Percentiles rank a stretch among this genome's conserved stretches.
Conservation (phyloP, 2,888 invertebrate genomes). For the Agonum fuliginosum region DNA sequence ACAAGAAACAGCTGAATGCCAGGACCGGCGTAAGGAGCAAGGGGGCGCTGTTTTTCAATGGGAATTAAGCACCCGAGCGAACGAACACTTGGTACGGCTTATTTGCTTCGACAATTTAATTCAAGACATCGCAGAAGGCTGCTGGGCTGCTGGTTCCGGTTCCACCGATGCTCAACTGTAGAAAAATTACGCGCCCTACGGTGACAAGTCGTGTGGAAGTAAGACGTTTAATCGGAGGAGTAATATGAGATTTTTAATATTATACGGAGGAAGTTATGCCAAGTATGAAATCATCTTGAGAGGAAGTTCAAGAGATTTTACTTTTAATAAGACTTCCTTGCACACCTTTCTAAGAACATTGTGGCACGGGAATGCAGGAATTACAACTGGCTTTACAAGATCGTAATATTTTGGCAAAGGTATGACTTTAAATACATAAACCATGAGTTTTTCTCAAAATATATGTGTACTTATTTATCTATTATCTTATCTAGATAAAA, state of each 20-base stretch:
- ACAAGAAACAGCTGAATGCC: conserved; percentile 24
- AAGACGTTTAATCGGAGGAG: conserved; percentile 48
- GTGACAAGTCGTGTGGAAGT: conserved; percentile 34
- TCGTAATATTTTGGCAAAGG: too few species aligned
- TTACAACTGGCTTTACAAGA: too few species aligned
- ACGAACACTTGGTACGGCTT: conserved; percentile 49
- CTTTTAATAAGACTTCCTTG: conserved; percentile 25
- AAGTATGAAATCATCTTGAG: conserved; percentile 9
- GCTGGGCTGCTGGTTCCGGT: conserved; percentile 28
- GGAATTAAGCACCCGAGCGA: conserved; percentile 45
- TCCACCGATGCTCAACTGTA: conserved; percentile 28
- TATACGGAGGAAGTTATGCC: neutral
- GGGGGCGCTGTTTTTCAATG: conserved; percentile 40
- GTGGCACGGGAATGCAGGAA: too few species aligned
- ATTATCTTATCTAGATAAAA: too few species aligned
- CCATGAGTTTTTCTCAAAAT: too few species aligned
- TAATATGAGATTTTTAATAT: conserved; percentile 44
- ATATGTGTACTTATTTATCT: too few species aligned
- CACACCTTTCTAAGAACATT: neutral
- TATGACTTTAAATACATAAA: too few species aligned
- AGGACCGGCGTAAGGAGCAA: too few species aligned
- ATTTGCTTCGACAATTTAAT: conserved; percentile 58
- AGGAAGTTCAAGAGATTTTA: neutral
- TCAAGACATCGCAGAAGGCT: conserved; percentile 36
- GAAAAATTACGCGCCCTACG: conserved; percentile 41